These are phyloP conservation scores for Steatocranus sp. DNA, from an alignment of 2,797 vertebrate species.

Conservation along the genomic window DNA sequence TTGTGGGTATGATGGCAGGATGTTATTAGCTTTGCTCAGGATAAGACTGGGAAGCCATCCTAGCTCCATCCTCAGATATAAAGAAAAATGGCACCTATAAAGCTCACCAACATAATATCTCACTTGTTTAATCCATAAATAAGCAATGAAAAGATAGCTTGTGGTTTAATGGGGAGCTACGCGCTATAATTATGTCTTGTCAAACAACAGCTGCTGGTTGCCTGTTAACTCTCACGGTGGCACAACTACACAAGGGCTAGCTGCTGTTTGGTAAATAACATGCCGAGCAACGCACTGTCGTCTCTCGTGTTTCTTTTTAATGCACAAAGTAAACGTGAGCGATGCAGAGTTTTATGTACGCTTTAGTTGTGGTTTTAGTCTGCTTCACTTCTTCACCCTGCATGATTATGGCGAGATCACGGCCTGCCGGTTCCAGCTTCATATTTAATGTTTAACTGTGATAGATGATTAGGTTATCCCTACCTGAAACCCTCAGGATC, in stretches of 20 bases:
- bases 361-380: background rate
- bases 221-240: background rate
- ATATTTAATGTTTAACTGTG: background rate
- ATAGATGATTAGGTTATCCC: background rate
- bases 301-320: background rate
- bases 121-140: background rate
- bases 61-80: background rate
- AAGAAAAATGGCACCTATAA: background rate
- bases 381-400: background rate
- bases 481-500: background rate
- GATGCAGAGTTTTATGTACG: background rate
- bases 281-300: background rate
- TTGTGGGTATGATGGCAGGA: background rate
- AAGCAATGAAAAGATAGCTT: background rate
- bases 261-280: background rate
- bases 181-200: background rate
- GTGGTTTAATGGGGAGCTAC: background rate
- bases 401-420: background rate
- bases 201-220: background rate
- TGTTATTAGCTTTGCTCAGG: background rate
- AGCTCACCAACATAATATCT: background rate
- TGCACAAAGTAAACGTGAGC: background rate
- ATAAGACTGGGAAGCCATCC: background rate
- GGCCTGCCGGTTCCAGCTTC: background rate
- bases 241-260: background rate